Conservation (phyloP, 2,888 invertebrate species). For the Drosophila meridionalis region DNA sequence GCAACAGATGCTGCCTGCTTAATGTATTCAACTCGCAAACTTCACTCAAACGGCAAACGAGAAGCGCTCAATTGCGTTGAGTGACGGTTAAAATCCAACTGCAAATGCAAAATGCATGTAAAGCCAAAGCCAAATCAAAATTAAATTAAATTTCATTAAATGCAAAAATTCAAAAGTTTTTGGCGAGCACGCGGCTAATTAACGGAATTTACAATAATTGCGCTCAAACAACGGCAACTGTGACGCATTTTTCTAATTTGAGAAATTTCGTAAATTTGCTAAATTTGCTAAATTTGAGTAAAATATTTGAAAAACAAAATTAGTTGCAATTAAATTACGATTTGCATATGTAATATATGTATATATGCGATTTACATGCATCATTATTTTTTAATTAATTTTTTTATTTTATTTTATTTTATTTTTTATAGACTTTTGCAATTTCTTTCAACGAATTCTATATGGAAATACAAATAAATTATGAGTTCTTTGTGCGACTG, state of each 20-base stretch:
- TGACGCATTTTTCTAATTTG: background rate
- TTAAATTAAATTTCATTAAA: slow-evolving; percentile 7
- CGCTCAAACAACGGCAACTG: background rate
- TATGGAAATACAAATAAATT: slow-evolving; percentile 25
- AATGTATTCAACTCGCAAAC: slow-evolving; percentile 36
- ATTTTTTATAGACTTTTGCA: background rate
- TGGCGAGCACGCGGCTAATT: background rate
- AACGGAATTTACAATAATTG: background rate
- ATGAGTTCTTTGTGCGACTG: slow-evolving; percentile 11
- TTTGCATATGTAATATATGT: background rate
- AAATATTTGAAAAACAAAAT: background rate
- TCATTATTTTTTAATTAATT: background rate
- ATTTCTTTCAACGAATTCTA: slow-evolving; percentile 3
- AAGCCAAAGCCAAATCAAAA: background rate
- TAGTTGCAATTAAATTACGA: background rate
- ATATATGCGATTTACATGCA: background rate
- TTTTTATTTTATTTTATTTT: background rate
- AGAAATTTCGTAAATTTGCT: background rate
- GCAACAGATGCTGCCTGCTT: slow-evolving; percentile 46
- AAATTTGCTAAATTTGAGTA: background rate
- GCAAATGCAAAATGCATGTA: slow-evolving; percentile 44
- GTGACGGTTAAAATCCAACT: slow-evolving; percentile 29
- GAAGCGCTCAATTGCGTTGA: slow-evolving; percentile 21
- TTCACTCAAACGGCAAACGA: slow-evolving; percentile 14
- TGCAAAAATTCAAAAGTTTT: slow-evolving; percentile 2